phyloP scores from a whole-genome alignment of 2,797 vertebrate genomes.

The Syngnathus rostellatus region DNA sequence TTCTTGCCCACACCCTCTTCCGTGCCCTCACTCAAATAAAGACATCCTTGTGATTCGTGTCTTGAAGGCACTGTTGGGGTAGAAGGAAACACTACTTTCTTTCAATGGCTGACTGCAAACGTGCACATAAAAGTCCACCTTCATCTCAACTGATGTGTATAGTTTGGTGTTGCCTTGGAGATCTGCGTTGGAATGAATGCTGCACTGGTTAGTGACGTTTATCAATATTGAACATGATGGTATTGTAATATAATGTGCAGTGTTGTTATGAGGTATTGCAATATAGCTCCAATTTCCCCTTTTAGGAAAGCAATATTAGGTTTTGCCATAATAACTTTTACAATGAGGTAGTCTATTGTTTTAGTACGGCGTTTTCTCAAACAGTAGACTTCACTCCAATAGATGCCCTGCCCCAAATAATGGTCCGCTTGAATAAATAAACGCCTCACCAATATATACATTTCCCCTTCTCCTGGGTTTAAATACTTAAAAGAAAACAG shows the following conservation, averaged over 20 bases:
- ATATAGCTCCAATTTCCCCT: too few relatives aligned
- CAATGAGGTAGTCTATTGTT: neutral
- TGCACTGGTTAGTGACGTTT: neutral
- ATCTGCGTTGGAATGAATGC: neutral
- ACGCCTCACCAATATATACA: too few relatives aligned
- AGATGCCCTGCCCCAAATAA: neutral
- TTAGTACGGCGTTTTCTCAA: too few relatives aligned
- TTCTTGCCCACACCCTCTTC: constrained; percentile 20
- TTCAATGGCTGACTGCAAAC: constrained; percentile 41
- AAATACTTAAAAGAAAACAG: neutral
- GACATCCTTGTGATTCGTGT: constrained; percentile 59
- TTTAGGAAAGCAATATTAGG: too few relatives aligned
- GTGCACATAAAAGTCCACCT: constrained; percentile 32
- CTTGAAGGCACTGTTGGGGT: constrained; percentile 45
- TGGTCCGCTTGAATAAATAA: neutral
- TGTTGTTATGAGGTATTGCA: neutral
- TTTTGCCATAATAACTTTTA: neutral
- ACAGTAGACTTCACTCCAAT: too few relatives aligned
- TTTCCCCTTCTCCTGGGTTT: too few relatives aligned
- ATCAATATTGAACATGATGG: neutral
- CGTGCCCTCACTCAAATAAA: constrained; percentile 48
- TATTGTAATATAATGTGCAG: neutral
- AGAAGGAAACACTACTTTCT: constrained; percentile 57
- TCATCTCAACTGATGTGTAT: constrained; percentile 11
- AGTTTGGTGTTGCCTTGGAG: neutral